phyloP scores from a whole-genome alignment of 23 tunicate species.

The Trididemnum clinides region DNA sequence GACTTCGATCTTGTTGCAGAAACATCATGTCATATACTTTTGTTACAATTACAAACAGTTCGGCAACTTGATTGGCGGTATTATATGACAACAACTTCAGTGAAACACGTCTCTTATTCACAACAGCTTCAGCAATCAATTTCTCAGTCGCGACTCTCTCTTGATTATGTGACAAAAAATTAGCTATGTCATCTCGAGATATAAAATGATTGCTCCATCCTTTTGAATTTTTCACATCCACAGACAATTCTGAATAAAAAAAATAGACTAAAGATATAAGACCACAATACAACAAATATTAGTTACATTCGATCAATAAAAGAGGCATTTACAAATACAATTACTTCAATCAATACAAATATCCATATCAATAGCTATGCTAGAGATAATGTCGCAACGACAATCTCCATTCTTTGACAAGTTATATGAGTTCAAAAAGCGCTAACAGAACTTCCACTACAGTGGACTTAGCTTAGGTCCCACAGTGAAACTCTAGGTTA shows the following conservation, averaged over 20 bases:
- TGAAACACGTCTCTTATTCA: conserved; percentile 21
- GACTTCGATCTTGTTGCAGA: no score
- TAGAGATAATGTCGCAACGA: no score
- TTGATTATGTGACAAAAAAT: no score
- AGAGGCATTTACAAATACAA: no score
- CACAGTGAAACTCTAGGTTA: no score
- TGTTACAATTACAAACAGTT: conserved; percentile 12
- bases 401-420: no score
- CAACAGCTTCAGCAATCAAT: conserved; percentile 17
- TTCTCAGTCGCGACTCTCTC: neutral
- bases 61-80: neutral
- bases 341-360: no score
- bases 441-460: no score
- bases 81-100: conserved; percentile 22
- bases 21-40: conserved; percentile 56
- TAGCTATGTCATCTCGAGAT: no score
- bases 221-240: neutral
- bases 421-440: no score
- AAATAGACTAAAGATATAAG: neutral
- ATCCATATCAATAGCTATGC: no score
- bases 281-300: neutral
- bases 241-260: neutral
- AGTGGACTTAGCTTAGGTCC: no score
- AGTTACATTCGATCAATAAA: neutral
- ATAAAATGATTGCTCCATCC: neutral